Base-by-base conservation (phyloP, 2,797 vertebrate species). In the Chromis chromis region DNA sequence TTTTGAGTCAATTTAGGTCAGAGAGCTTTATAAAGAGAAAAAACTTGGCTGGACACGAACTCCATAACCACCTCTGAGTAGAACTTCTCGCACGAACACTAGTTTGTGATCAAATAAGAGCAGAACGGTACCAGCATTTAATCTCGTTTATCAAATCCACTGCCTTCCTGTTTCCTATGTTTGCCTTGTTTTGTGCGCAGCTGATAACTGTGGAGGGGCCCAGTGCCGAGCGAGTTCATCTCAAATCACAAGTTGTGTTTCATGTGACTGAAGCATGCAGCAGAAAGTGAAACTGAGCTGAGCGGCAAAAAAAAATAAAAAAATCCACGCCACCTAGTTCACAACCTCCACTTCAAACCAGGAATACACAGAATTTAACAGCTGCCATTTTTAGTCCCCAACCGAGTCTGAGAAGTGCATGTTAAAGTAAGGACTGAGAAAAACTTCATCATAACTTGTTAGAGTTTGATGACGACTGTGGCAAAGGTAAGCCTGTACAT, bases 211-310 rank as follows among this genome's bases (percentile, higher is more conserved):
- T 3, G 6, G 0, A n/a, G 17, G 36, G 17, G 36, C 19, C 7
- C 10, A 14, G 17, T 22, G 55, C 22, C 3, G 8, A 76, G 1
- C 8, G 12, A 8, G 21, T n/a, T 81, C 39, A 62, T 74, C 39
- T 70, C 60, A 52, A 2, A 54, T 76, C 80, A 66, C 71, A 66
- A 55, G 58, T 24, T 8, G 60, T 0, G 4, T 21, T 61, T 68
- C 79, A 76, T 78, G 76, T 66, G 78, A 69, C 67, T 52, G 59
- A 59, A 65, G 39, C 48, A 21, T 21, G 59, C 69, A 74, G 78
- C 36, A n/a, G 40, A 85, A 90, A 87, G 62, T 81, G 85, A 80
- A 85, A 87, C 60, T 56, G 76, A 76, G 64, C 22, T 0, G 3
- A 73, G 52, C 40, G 17, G 66, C 63, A 55, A 55, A 40, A 4